Base-by-base conservation (phyloP, 92 coral and sea anemone genomes). In the Porites cylindrica region DNA sequence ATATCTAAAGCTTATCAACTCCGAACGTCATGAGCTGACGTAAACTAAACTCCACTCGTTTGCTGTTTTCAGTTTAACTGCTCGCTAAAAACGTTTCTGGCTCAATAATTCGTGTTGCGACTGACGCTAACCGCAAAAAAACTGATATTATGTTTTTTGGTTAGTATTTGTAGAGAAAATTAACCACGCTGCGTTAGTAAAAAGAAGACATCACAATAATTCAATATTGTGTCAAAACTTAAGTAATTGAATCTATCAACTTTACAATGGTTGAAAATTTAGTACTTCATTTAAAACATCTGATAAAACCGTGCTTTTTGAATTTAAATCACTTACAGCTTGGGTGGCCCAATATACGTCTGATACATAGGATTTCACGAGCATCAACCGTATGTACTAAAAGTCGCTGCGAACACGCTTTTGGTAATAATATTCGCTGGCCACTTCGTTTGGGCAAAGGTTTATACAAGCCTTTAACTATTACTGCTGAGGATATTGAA, bases 1-100 rank as follows among this genome's bases (percentile, higher is more conserved):
- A 58, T 2, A 58, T 58, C 58, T 77, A 50, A 52, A 56, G 20
- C 1, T 82, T 81, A 70, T 81, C 77, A 68, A 71, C 69, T 82
- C 24, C 24, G 13, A 51, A 21, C 24, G 74, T 23, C 75, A 11
- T 17, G 67, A 43, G 13, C 21, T 1, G 16, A 17, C 62, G 60
- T 51, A 24, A 38, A 38, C 47, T 43, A 29, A 32, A 8, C 38
- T 19, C 70, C 16, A 26, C 43, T 29, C 16, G 3, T 82, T 56
- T 11, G 11, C 16, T 11, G 1, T 3, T 16, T 81, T 54, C 47
- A 38, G 47, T 38, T 38, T 38, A 3, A 38, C 47, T 63, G 24
- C 54, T 6, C 60, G 3, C 21, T 62, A 16, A 51, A 23, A 11
- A n/a, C 14, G 47, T 58, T 3, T 61, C 20, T 38, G 32, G 20